Conservation (phyloP, 2,113 vertebrate species). For the Naja naja region DNA sequence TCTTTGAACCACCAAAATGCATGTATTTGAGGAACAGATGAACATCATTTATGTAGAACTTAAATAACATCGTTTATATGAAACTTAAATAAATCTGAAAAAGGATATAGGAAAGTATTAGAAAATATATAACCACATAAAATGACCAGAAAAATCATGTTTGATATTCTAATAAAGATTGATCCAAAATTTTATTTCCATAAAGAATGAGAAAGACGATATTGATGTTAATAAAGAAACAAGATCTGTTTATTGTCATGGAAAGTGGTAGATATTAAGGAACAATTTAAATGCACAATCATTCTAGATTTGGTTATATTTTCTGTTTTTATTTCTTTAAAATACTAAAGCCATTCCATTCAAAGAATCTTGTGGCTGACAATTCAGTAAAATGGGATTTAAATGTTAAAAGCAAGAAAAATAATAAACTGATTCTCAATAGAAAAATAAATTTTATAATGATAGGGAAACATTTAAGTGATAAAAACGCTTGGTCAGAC, state of each 20-base stretch:
- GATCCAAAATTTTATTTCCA: neutral
- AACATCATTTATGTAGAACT: neutral
- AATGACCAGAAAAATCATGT: neutral
- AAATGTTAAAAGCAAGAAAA: neutral
- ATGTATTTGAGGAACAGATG: neutral
- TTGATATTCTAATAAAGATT: neutral
- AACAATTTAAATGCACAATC: neutral
- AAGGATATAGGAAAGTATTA: neutral
- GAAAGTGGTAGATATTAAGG: neutral
- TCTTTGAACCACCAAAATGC: neutral
- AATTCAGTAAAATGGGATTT: neutral
- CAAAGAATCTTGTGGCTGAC: neutral
- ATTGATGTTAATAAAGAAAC: neutral
- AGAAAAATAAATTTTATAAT: neutral
- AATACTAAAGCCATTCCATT: neutral
- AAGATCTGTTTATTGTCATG: neutral
- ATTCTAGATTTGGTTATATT: neutral
- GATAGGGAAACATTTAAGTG: neutral
- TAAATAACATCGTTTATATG: neutral
- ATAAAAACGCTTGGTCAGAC: neutral
- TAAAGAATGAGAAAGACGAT: neutral
- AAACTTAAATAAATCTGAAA: neutral
- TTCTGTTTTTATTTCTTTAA: neutral
- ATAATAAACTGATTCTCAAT: neutral
- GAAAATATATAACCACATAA: neutral